Evolutionary conservation across 30 jellyfish, hydroid and myxozoan species (phyloP).

Genomic region (Chironex yamaguchii): DNA sequence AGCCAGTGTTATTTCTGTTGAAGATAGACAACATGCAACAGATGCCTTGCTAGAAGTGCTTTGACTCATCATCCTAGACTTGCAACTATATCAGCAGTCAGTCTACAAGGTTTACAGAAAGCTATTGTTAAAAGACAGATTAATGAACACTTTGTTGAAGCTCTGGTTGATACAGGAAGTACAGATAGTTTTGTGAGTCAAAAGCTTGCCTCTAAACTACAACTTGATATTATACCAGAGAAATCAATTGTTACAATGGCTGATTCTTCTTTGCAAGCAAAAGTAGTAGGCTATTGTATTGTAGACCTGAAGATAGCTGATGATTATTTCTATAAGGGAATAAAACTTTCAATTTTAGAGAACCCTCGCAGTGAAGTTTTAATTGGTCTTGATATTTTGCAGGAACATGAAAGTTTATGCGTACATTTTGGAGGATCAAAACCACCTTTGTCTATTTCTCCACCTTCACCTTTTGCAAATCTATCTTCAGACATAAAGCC

Average conservation of each 20-base stretch:
- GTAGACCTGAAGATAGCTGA: background rate
- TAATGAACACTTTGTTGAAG: background rate
- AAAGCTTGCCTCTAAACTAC: background rate
- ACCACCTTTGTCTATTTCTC: constrained; percentile 3
- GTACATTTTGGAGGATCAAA: background rate
- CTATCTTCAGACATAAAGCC: constrained; percentile 22
- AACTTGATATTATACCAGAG: background rate
- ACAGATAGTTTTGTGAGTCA: background rate
- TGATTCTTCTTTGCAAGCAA: background rate
- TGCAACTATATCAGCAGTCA: background rate
- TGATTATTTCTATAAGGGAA: background rate
- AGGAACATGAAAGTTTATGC: background rate
- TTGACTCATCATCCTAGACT: background rate
- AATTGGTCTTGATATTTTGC: background rate
- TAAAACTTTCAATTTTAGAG: background rate
- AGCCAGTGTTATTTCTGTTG: background rate
- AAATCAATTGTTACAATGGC: background rate
- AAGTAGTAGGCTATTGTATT: background rate
- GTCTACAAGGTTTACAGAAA: background rate
- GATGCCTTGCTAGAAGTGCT: background rate
- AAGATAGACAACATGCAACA: background rate
- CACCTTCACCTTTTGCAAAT: constrained; percentile 18
- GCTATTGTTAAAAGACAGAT: background rate
- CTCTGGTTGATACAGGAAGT: background rate
- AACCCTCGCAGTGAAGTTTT: background rate